Conservation (phyloP, 2,797 vertebrate genomes). For the Chromis chromis region DNA sequence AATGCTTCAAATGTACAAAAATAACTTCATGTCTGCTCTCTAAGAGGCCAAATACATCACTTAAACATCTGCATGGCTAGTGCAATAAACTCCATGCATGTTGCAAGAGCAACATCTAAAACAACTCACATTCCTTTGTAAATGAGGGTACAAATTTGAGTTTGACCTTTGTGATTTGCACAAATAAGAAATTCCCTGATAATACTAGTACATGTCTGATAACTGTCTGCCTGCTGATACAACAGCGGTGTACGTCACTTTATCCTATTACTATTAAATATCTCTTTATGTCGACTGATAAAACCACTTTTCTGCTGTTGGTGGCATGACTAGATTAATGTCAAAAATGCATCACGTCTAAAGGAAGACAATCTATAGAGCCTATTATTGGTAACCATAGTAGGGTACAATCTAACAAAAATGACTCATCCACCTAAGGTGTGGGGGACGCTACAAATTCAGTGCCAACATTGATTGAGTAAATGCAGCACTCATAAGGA, state of each 20-base stretch:
- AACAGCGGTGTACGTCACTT: no score
- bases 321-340: conserved; percentile 19
- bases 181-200: background rate
- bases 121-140: background rate
- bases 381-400: conserved; percentile 38
- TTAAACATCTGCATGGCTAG: no score
- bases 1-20: no score
- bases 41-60: no score
- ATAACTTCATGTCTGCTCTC: no score
- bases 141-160: no score
- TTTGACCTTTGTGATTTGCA: background rate
- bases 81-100: background rate
- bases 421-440: conserved; percentile 42
- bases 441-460: conserved; percentile 38
- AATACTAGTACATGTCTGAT: background rate
- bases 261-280: no score
- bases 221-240: background rate
- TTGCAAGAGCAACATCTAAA: background rate
- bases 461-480: conserved; percentile 45
- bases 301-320: background rate
- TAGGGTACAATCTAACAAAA: conserved; percentile 35
- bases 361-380: conserved; percentile 3
- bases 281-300: no score
- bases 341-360: conserved; percentile 1
- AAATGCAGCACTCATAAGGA: conserved; percentile 55